phyloP scores from a whole-genome alignment of 1,140 invertebrate species.

The Diachasmimorpha longicaudata region DNA sequence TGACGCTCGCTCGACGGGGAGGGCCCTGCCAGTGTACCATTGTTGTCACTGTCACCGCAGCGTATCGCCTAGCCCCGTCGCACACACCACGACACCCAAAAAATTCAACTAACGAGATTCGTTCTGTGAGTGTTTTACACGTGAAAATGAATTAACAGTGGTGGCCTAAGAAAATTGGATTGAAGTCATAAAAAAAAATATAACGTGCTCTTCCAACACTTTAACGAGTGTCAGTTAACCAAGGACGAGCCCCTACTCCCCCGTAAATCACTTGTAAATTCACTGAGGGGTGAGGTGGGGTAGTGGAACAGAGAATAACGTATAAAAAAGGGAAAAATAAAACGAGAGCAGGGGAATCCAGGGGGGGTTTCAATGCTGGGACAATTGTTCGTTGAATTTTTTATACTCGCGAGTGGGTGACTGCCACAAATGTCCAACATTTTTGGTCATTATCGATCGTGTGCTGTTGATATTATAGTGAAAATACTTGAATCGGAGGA shows the following conservation, averaged over 20 bases:
- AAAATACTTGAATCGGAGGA: not conserved
- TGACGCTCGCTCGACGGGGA: conserved; percentile 56
- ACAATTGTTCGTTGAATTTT: conserved; percentile 9
- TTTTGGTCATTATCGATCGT: not conserved
- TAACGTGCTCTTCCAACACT: conserved; percentile 17
- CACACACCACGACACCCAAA: not conserved
- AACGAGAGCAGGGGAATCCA: not conserved
- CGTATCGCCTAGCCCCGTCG: conserved; percentile 51
- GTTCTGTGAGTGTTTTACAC: not conserved
- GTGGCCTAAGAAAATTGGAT: conserved; percentile 12
- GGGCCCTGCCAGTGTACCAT: conserved; percentile 49
- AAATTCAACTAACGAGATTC: not conserved
- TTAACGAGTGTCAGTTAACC: not conserved
- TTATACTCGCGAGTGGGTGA: conserved; percentile 5
- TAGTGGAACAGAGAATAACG: not conserved
- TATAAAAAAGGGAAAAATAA: not conserved
- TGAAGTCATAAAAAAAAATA: not conserved
- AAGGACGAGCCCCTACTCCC: not conserved
- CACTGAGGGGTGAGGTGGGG: not conserved
- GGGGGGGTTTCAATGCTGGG: not conserved
- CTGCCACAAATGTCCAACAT: conserved; percentile 1
- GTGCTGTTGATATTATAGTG: not conserved
- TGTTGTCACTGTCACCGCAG: conserved; percentile 48
- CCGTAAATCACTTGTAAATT: not conserved
- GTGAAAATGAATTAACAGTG: not conserved